Conservation (phyloP, 2,797 vertebrate species). For the Cossypha caffra region DNA sequence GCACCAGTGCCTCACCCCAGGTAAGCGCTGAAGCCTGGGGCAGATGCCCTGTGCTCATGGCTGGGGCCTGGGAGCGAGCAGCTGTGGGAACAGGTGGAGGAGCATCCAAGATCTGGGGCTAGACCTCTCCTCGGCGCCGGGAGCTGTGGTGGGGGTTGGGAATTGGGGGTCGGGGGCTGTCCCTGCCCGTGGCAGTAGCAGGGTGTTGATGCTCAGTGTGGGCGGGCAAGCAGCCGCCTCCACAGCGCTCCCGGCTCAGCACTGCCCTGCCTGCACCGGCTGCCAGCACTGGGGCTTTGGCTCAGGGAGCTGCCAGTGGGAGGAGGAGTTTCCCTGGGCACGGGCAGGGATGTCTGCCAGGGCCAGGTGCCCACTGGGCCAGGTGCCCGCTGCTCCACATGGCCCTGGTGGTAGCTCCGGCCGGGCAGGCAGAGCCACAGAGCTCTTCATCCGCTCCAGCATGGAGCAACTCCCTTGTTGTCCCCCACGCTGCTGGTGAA, state of each 20-base stretch:
- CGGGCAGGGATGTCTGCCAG: background rate
- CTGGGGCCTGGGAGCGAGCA: accelerated
- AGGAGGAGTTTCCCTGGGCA: background rate
- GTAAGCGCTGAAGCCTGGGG: background rate
- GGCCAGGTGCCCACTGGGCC: background rate
- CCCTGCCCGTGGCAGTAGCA: background rate
- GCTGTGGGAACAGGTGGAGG: background rate
- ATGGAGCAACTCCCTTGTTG: background rate
- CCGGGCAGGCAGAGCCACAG: background rate
- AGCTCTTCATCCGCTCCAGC: background rate
- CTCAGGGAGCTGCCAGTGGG: background rate
- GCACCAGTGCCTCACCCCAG: conserved; percentile 11
- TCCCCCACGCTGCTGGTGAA: accelerated
- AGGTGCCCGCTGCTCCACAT: background rate
- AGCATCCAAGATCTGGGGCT: accelerated
- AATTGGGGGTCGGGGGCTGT: accelerated
- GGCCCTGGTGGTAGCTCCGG: background rate
- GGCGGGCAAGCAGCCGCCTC: background rate
- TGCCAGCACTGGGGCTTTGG: background rate
- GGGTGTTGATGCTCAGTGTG: background rate
- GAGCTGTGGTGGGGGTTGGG: accelerated
- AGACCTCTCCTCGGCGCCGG: accelerated
- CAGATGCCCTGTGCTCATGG: background rate
- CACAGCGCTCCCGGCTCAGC: background rate
- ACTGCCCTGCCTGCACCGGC: background rate